A percentile compares a stretch with the other conserved stretches of the same genome.
phyloP scores from a whole-genome alignment of 1,140 invertebrate genomes.

The Bicyclus anynana region DNA sequence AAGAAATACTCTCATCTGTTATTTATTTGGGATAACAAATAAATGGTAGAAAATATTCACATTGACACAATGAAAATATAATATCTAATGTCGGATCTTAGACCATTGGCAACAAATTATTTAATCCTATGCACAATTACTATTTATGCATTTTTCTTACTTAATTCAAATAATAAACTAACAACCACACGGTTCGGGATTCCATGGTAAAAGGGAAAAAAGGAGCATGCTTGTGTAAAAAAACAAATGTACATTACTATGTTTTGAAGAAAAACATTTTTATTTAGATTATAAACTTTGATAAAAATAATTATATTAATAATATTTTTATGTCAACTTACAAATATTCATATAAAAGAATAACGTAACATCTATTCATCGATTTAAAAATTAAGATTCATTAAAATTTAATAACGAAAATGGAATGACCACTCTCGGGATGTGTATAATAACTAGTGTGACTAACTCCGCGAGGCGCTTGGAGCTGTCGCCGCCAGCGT shows the following conservation, averaged over 20 bases:
- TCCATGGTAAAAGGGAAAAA: neutral
- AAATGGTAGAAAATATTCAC: too few relatives aligned
- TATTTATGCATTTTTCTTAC: too few relatives aligned
- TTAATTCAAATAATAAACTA: too few relatives aligned
- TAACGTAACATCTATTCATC: slow-evolving; percentile 76
- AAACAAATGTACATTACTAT: slow-evolving; percentile 39
- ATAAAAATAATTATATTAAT: slow-evolving; percentile 78
- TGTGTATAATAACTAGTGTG: slow-evolving; percentile 71
- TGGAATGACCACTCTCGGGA: slow-evolving; percentile 67
- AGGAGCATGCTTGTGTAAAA: neutral
- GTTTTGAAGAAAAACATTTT: slow-evolving; percentile 77
- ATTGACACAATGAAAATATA: too few relatives aligned
- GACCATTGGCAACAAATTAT: too few relatives aligned
- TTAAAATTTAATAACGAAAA: slow-evolving; percentile 70
- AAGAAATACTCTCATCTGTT: too few relatives aligned
- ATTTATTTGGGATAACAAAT: too few relatives aligned
- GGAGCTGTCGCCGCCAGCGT: slow-evolving; percentile 25
- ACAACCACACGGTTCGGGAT: too few relatives aligned
- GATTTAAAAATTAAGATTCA: slow-evolving; percentile 69
- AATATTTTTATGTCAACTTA: slow-evolving; percentile 77
- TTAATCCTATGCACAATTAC: too few relatives aligned
- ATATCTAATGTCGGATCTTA: too few relatives aligned
- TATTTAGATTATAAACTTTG: slow-evolving; percentile 78
- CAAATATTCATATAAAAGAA: slow-evolving; percentile 76
- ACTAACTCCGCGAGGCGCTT: slow-evolving; percentile 49